Conservation (phyloP, 2,113 vertebrate genomes). For the Anser brachyrhynchus region DNA sequence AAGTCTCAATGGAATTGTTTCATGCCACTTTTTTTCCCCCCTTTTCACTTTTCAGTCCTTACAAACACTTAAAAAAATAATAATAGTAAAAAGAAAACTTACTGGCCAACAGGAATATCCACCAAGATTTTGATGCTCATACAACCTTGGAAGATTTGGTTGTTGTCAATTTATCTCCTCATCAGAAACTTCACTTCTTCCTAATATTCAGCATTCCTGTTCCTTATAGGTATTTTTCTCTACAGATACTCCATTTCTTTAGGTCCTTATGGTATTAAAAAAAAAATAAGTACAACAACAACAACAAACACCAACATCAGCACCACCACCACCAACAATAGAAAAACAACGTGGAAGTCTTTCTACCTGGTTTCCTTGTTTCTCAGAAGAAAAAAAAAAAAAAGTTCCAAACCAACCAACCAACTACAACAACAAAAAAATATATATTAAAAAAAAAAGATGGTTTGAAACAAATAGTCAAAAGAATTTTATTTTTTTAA, state of each 20-base stretch:
- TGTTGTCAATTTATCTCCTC: neutral
- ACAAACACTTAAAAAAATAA: neutral
- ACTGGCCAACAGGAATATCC: neutral
- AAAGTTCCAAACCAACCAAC: no score
- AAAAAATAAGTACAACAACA: neutral
- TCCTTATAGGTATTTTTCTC: neutral
- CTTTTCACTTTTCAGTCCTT: neutral
- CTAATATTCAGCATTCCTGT: neutral
- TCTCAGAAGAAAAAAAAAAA: neutral
- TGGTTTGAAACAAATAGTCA: neutral
- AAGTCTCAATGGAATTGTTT: neutral
- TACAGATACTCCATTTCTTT: neutral
- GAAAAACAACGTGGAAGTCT: no score
- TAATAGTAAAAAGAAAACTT: neutral
- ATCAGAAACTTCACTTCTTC: neutral
- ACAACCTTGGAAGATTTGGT: neutral
- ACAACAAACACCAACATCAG: neutral
- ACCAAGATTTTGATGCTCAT: neutral
- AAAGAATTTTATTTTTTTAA: rapidly evolving
- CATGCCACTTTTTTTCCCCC: neutral
- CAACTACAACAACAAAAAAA: neutral
- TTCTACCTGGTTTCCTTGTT: no score
- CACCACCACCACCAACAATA: neutral
- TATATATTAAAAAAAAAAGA: neutral
- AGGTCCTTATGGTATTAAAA: neutral